Percentiles rank a stretch among this genome's conserved stretches.
Evolutionary conservation across 2,888 invertebrate species (phyloP).

Genomic region (Muscina levida): DNA sequence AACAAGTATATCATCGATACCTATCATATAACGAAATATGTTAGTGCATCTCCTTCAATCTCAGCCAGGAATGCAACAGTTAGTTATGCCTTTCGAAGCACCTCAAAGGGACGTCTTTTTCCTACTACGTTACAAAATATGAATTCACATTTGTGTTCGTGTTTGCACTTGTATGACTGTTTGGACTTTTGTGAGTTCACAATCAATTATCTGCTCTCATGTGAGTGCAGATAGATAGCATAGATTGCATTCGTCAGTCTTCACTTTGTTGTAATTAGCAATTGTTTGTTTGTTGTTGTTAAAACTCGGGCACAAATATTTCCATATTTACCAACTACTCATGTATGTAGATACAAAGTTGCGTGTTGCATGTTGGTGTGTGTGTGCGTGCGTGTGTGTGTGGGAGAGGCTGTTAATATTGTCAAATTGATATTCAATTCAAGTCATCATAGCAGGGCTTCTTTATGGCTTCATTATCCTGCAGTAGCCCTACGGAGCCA

Average conservation of each 20-base stretch:
- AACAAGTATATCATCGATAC: no score
- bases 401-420: neutral
- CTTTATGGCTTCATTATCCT: slow-evolving; percentile 15
- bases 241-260: slow-evolving; percentile 4
- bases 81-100: no score
- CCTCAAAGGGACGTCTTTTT: no score
- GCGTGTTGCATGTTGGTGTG: no score
- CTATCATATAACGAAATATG: no score
- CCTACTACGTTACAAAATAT: no score
- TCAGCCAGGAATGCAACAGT: no score
- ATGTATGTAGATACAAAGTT: neutral
- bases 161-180: no score
- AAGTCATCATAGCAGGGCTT: slow-evolving; percentile 21
- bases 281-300: slow-evolving; percentile 9
- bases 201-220: neutral
- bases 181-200: neutral
- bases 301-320: neutral
- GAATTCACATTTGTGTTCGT: no score
- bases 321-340: neutral
- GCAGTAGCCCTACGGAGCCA: neutral
- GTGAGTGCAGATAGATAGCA: neutral
- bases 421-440: slow-evolving; percentile 28
- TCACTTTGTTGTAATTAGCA: slow-evolving; percentile 11
- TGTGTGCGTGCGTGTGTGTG: neutral
- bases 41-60: no score